Percentiles rank a stretch among this genome's conserved stretches.
These are phyloP conservation scores for Drosophila parabipectinata DNA, from an alignment of 1,140 invertebrate genomes.

Conservation along the genomic window DNA sequence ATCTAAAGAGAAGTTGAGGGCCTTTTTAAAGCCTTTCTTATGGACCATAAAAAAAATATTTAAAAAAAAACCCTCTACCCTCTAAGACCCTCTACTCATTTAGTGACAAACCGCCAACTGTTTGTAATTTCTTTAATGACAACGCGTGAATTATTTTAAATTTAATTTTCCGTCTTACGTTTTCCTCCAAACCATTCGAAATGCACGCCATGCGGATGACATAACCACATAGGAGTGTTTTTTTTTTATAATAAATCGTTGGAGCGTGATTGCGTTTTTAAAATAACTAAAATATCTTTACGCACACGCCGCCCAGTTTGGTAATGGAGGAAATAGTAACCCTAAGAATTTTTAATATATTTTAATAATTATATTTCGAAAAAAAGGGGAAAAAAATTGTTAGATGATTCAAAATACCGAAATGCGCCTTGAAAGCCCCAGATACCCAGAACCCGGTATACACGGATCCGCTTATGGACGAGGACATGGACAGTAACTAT, in stretches of 20 bases:
- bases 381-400: background rate
- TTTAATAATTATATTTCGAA: background rate
- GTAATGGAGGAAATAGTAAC: conserved; percentile 30
- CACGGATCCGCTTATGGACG: no score
- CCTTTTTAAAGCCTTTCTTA: background rate
- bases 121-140: conserved; percentile 48
- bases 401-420: background rate
- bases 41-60: background rate
- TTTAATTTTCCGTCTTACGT: conserved; percentile 42
- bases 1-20: no score
- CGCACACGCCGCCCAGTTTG: conserved; percentile 8
- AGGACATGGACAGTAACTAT: no score
- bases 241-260: conserved; percentile 52
- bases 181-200: conserved; percentile 27
- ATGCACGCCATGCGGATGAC: conserved; percentile 58
- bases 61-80: no score
- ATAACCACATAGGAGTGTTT: conserved; percentile 42
- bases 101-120: background rate
- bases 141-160: conserved; percentile 38
- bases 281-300: conserved; percentile 25
- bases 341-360: conserved; percentile 5
- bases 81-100: background rate
- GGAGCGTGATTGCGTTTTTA: conserved; percentile 71
- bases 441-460: background rate
- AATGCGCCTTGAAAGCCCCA: background rate